Conservation (phyloP, 1,140 invertebrate genomes). For the Heliconius hermathena region DNA sequence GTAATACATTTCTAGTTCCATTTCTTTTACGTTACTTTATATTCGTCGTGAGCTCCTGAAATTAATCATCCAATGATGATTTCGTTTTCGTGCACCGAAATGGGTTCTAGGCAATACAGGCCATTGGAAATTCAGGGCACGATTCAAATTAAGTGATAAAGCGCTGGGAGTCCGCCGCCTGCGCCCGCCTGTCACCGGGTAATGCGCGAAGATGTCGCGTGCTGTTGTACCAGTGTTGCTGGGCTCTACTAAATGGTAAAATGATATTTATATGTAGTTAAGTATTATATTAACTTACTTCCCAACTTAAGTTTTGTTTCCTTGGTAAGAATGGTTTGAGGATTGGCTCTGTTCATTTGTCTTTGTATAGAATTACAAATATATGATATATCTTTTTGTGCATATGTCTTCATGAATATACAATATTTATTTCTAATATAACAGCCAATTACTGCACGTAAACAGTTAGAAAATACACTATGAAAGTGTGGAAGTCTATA, state of each 20-base stretch:
- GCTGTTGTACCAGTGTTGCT: constrained; percentile 26
- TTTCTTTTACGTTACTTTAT: constrained; percentile 34
- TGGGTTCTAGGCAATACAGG: constrained; percentile 49
- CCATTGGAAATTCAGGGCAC: constrained; percentile 65
- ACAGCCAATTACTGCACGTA: too few species aligned
- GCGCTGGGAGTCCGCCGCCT: constrained; percentile 58
- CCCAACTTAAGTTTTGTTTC: background rate
- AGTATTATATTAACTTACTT: too few species aligned
- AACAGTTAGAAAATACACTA: too few species aligned
- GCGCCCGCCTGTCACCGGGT: constrained; percentile 58
- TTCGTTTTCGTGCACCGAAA: constrained; percentile 50
- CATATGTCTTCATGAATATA: too few species aligned
- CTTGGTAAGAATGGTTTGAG: background rate
- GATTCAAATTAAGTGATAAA: constrained; percentile 78
- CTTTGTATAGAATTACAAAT: too few species aligned
- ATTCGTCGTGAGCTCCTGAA: constrained; percentile 37
- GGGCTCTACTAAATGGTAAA: background rate
- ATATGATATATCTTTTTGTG: too few species aligned
- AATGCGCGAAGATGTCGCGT: constrained; percentile 49
- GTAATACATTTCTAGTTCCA: constrained; percentile 28
- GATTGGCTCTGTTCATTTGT: too few species aligned
- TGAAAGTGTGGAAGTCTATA: too few species aligned
- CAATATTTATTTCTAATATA: too few species aligned
- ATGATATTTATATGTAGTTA: background rate
- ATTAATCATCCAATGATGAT: constrained; percentile 55